phyloP scores from a whole-genome alignment of 2,888 invertebrate genomes.

The Perdita meconis region DNA sequence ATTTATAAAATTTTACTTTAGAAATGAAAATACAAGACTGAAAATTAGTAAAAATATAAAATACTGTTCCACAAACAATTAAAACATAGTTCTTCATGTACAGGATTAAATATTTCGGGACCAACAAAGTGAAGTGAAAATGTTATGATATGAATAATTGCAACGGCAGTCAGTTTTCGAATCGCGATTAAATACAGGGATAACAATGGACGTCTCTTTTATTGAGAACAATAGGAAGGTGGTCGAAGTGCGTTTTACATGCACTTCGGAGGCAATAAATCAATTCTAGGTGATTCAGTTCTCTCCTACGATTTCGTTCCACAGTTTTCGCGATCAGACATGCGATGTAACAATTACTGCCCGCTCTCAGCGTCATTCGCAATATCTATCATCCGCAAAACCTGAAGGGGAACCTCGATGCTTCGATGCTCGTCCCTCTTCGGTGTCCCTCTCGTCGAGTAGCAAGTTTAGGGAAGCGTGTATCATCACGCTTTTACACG shows the following conservation, averaged over 20 bases:
- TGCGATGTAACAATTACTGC: slow-evolving; percentile 81
- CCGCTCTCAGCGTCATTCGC: slow-evolving; percentile 72
- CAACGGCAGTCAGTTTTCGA: background rate
- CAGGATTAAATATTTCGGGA: no score
- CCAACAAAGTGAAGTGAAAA: background rate
- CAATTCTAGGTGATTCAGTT: slow-evolving; percentile 75
- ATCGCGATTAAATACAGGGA: slow-evolving; percentile 1
- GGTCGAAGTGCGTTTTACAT: slow-evolving; percentile 68
- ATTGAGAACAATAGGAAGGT: slow-evolving; percentile 31
- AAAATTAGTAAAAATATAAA: no score
- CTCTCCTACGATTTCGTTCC: slow-evolving; percentile 57
- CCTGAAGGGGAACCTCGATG: slow-evolving; percentile 65
- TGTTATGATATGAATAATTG: background rate
- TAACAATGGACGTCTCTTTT: background rate
- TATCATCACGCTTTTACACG: slow-evolving; percentile 39
- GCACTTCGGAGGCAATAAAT: slow-evolving; percentile 76
- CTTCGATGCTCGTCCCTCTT: slow-evolving; percentile 49
- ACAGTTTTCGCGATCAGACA: slow-evolving; percentile 77
- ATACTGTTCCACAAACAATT: no score
- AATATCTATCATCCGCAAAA: slow-evolving; percentile 73
- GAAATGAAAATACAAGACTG: no score
- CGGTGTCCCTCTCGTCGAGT: slow-evolving; percentile 57
- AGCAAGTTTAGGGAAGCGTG: slow-evolving; percentile 65
- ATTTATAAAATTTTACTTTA: no score
- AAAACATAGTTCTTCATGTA: no score